These are phyloP conservation scores for Lucilia cuprina DNA, from an alignment of 1,140 invertebrate genomes.

Conservation along the genomic window DNA sequence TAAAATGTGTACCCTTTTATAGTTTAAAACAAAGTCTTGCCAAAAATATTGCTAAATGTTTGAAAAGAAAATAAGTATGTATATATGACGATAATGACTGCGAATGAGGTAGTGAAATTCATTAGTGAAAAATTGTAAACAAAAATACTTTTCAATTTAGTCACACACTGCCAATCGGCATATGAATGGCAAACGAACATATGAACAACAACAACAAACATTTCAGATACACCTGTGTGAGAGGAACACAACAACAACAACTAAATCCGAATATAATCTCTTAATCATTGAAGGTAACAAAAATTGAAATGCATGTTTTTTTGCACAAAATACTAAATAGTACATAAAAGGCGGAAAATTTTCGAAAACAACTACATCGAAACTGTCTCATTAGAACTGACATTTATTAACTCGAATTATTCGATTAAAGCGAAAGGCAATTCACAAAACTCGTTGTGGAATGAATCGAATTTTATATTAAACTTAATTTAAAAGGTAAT, in stretches of 20 bases:
- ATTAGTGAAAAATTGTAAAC: conserved; percentile 15
- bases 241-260: background rate
- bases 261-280: background rate
- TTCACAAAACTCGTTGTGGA: too few species aligned
- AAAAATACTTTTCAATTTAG: conserved; percentile 30
- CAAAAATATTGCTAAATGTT: background rate
- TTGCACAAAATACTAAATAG: too few species aligned
- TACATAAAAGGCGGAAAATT: too few species aligned
- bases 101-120: background rate
- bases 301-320: too few species aligned
- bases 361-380: too few species aligned
- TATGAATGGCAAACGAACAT: background rate
- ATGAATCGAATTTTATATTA: too few species aligned
- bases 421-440: too few species aligned
- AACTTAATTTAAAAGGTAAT: too few species aligned
- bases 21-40: background rate
- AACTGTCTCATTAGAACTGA: too few species aligned
- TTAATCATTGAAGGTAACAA: too few species aligned
- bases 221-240: conserved; percentile 19
- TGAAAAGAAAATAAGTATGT: background rate
- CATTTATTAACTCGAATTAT: too few species aligned
- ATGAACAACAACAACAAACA: conserved; percentile 2
- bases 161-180: conserved; percentile 1
- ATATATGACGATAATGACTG: background rate
- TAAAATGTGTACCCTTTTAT: too few species aligned